These are phyloP conservation scores for Stenopsyche tienmushanensis DNA, from an alignment of 1,140 invertebrate genomes.

Conservation along the genomic window DNA sequence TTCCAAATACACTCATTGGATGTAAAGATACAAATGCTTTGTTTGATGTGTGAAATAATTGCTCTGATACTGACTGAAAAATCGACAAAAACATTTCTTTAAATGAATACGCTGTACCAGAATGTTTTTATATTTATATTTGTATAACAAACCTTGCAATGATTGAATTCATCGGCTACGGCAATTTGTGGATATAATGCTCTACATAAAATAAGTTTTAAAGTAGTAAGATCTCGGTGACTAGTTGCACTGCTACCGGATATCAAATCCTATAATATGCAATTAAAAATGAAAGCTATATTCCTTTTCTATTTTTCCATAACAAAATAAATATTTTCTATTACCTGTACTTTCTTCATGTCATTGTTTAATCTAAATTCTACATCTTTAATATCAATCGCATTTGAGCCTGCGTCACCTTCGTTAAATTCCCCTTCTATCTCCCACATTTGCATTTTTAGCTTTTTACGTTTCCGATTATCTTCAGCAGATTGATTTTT, in stretches of 20 bases:
- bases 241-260: constrained; percentile 71
- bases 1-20: constrained; percentile 86
- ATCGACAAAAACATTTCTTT: no score
- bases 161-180: constrained; percentile 90
- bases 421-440: constrained; percentile 54
- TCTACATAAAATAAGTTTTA: constrained; percentile 88
- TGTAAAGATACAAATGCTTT: constrained; percentile 91
- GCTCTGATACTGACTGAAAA: constrained; percentile 74
- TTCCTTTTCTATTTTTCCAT: no score
- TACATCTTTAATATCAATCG: constrained; percentile 86
- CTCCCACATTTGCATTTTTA: constrained; percentile 62
- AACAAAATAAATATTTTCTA: neutral
- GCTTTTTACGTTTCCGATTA: constrained; percentile 70
- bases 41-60: constrained; percentile 88
- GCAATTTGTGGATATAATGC: constrained; percentile 94
- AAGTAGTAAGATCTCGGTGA: constrained; percentile 79
- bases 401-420: constrained; percentile 60
- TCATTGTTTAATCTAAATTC: constrained; percentile 83
- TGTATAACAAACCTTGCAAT: constrained; percentile 70
- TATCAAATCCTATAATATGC: constrained; percentile 59
- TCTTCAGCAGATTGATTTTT: constrained; percentile 62
- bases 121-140: neutral
- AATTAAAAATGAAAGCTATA: neutral
- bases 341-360: constrained; percentile 62
- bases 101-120: no score